Conservation (phyloP, 2,797 vertebrate genomes). For the Etheostoma nigrum region DNA sequence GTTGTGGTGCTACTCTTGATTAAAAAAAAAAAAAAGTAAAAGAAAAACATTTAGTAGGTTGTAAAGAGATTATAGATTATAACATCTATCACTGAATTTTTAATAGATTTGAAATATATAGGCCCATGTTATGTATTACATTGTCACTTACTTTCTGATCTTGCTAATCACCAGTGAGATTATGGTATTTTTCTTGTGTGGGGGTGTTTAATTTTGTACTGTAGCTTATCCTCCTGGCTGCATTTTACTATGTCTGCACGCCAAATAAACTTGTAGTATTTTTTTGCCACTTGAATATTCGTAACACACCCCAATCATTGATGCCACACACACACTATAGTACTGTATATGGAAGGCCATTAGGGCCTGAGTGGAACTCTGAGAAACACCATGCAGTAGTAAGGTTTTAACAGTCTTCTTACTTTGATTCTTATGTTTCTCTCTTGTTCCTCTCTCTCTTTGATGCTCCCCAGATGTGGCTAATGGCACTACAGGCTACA, state of each 20-base stretch:
- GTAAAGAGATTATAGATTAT: too few relatives aligned
- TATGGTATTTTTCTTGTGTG: neutral
- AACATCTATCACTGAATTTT: too few relatives aligned
- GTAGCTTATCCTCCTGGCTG: neutral
- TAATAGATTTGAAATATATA: too few relatives aligned
- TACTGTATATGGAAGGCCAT: neutral
- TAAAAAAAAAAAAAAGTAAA: too few relatives aligned
- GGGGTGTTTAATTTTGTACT: neutral
- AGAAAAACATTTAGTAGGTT: too few relatives aligned
- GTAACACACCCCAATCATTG: neutral
- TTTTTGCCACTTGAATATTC: constrained; percentile 3
- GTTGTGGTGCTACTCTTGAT: too few relatives aligned
- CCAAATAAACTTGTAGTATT: neutral
- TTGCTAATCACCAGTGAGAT: neutral
- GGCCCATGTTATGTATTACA: neutral
- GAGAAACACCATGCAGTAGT: neutral
- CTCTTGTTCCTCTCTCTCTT: constrained; percentile 15
- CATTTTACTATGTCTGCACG: neutral
- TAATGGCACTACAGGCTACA: constrained; percentile 94
- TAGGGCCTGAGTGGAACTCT: neutral
- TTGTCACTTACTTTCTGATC: neutral
- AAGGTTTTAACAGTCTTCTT: neutral
- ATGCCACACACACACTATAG: neutral
- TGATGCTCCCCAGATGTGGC: constrained; percentile 87
- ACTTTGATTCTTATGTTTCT: neutral